Evolutionary conservation across 2,888 invertebrate species (phyloP).

Genomic region (Chaitophorus viminalis): DNA sequence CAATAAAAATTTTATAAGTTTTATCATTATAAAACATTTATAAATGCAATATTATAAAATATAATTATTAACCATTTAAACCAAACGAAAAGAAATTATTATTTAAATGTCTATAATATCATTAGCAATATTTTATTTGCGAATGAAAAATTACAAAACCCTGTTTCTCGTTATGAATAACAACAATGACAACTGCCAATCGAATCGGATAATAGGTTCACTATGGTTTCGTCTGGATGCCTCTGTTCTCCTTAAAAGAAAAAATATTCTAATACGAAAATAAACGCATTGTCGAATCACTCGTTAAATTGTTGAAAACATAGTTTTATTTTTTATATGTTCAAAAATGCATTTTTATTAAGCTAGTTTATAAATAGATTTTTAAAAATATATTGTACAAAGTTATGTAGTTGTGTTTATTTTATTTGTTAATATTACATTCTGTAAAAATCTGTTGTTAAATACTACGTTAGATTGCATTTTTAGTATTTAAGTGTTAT

Average conservation of each 20-base stretch:
- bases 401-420: slow-evolving; percentile 22
- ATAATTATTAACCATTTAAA: not conserved
- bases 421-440: slow-evolving; percentile 21
- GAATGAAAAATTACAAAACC: not conserved
- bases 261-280: not conserved
- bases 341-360: slow-evolving; percentile 26
- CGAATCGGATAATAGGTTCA: not conserved
- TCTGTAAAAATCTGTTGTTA: slow-evolving; percentile 44
- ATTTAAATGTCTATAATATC: not conserved
- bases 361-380: slow-evolving; percentile 31
- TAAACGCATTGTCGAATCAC: slow-evolving; percentile 1
- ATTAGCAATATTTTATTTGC: not conserved
- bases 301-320: slow-evolving; percentile 45
- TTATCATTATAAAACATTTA: not conserved
- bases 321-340: slow-evolving; percentile 59
- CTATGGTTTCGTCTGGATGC: not conserved
- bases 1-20: too few species aligned
- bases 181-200: not conserved
- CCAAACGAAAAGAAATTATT: not conserved
- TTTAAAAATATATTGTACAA: slow-evolving; percentile 47
- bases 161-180: not conserved
- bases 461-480: slow-evolving; percentile 41
- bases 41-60: not conserved
- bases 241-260: not conserved
- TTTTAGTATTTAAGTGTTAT: slow-evolving; percentile 36